phyloP scores from a whole-genome alignment of 2,113 vertebrate species.

The Empidonax traillii region DNA sequence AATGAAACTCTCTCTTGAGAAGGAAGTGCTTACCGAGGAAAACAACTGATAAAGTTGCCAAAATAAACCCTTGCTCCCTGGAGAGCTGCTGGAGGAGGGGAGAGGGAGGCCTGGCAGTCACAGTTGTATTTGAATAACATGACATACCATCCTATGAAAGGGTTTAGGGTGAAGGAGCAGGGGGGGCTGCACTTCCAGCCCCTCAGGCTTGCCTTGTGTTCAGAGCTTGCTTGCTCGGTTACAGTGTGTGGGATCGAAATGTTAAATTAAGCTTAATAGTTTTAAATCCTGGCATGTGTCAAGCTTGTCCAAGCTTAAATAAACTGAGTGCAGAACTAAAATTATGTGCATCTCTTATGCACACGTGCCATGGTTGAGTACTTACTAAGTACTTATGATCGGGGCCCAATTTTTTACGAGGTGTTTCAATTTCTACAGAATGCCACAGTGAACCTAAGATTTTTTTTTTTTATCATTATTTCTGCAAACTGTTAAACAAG shows the following conservation, averaged over 20 bases:
- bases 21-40: not conserved
- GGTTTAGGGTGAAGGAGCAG: not conserved
- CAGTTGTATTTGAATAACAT: not conserved
- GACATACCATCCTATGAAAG: not conserved
- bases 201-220: not conserved
- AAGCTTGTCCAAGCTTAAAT: not conserved
- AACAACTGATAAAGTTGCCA: not conserved
- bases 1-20: not conserved
- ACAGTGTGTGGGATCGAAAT: not conserved
- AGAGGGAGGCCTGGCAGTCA: not conserved
- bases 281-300: not conserved
- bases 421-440: not conserved
- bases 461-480: not conserved
- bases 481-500: not conserved
- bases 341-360: rapidly evolving
- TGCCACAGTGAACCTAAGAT: not conserved
- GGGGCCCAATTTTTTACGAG: not conserved
- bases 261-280: not conserved
- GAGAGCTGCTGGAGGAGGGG: not conserved
- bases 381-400: not conserved
- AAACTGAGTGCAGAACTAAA: not conserved
- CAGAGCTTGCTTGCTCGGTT: not conserved
- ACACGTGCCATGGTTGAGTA: not conserved
- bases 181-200: not conserved
- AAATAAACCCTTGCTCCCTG: not conserved